Evolutionary conservation across 2,888 invertebrate genomes (phyloP).

Genomic region (Augochlorella aurata): DNA sequence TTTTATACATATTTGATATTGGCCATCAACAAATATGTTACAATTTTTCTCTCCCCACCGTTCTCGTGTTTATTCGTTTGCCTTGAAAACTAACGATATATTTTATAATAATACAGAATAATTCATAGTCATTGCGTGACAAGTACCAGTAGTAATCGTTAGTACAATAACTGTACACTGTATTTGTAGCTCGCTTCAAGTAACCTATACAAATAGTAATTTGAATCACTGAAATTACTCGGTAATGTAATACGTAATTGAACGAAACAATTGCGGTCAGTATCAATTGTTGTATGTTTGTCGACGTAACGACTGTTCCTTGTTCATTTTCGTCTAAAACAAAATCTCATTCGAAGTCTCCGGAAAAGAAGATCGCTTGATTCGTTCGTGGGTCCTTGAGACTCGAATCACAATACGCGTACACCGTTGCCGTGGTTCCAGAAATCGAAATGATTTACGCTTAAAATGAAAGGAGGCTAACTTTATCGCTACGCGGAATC

Average conservation of each 20-base stretch:
- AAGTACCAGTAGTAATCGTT: constrained; percentile 70
- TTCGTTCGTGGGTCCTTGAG: constrained; percentile 48
- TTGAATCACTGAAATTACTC: constrained; percentile 16
- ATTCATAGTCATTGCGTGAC: constrained; percentile 68
- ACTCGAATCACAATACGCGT: constrained; percentile 57
- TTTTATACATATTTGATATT: constrained; percentile 79
- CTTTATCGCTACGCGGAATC: constrained; percentile 34
- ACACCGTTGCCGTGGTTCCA: constrained; percentile 39
- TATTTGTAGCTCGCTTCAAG: constrained; percentile 52
- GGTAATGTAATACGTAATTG: constrained; percentile 16
- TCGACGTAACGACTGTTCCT: constrained; percentile 4
- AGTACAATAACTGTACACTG: constrained; percentile 71
- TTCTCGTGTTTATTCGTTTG: constrained; percentile 66
- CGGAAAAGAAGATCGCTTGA: constrained; percentile 20
- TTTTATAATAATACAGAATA: constrained; percentile 74
- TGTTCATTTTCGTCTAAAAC: constrained; percentile 2
- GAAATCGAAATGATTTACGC: constrained; percentile 34
- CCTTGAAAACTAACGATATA: constrained; percentile 72
- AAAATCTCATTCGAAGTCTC: constrained; percentile 6
- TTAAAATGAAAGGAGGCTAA: constrained; percentile 22
- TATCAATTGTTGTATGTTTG: background rate
- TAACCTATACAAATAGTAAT: constrained; percentile 33
- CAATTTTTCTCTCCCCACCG: constrained; percentile 66
- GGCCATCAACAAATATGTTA: constrained; percentile 79
- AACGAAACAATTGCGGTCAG: constrained; percentile 21